A percentile compares a stretch with the other conserved stretches of the same genome.
These are phyloP conservation scores for Mesorhabditis belari DNA, from an alignment of 2,888 invertebrate genomes.

Conservation along the genomic window DNA sequence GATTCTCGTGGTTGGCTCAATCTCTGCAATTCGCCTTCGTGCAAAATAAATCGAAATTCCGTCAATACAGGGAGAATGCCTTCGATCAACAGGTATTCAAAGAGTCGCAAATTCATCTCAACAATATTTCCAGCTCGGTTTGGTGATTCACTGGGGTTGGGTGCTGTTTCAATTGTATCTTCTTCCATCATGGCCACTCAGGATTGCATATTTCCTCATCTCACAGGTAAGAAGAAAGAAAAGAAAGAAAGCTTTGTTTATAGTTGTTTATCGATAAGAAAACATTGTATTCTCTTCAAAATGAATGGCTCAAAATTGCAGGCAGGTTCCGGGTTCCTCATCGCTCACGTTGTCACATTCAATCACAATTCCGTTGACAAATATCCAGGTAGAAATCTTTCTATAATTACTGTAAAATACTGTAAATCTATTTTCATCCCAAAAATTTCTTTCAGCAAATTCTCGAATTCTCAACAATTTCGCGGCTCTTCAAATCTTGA, in stretches of 20 bases:
- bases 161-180: slow-evolving; percentile 43
- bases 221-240: slow-evolving; percentile 25
- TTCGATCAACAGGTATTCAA: slow-evolving; percentile 21
- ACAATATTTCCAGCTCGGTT: slow-evolving; percentile 16
- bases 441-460: slow-evolving; percentile 28
- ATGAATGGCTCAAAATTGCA: neutral
- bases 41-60: slow-evolving; percentile 28
- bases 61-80: slow-evolving; percentile 28
- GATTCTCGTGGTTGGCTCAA: slow-evolving; percentile 47
- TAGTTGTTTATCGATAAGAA: neutral
- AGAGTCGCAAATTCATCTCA: neutral
- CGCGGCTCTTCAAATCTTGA: slow-evolving; percentile 49
- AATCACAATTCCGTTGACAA: slow-evolving; percentile 52
- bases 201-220: slow-evolving; percentile 40
- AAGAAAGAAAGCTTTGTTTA: neutral
- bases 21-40: slow-evolving; percentile 40
- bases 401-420: neutral
- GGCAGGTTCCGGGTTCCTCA: slow-evolving; percentile 33
- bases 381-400: slow-evolving; percentile 32
- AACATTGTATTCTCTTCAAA: neutral
- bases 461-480: slow-evolving; percentile 49
- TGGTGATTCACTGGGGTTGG: slow-evolving; percentile 45
- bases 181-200: slow-evolving; percentile 32
- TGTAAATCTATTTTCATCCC: neutral
- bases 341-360: slow-evolving; percentile 49